Evolutionary conservation across 2,888 invertebrate species (phyloP), one percentile per base, ranked within the genome.

Genomic region (Pollenia amentaria): DNA sequence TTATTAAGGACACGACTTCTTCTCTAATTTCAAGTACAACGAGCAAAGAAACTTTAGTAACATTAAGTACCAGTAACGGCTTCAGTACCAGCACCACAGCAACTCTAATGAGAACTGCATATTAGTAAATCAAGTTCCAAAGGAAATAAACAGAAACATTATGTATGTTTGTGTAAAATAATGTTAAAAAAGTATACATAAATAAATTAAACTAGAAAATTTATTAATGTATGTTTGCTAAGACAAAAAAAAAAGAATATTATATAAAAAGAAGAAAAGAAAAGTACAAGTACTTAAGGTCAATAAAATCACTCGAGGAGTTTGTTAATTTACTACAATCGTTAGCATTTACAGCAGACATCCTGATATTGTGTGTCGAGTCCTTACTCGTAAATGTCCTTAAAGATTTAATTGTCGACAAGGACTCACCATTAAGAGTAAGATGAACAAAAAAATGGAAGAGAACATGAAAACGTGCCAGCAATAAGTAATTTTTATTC

Each of bases 381-480:
- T 80, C 42, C 29, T 84, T 70, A 40, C 73, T 18, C 60, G 57
- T 75, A 62, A 76, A 76, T 82, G 75, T 53, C 62, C 76, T 76
- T 64, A 21, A 76, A 64, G 48, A 76, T 76, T 85, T 85, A 85
- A 80, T 80, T 85, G 80, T 73, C 55, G 72, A 73, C 64, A 48
- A 44, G 72, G 72, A 77, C 29, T 6, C 16, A 18, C 46, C 48
- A 73, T 48, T 44, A 51, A 51, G 4, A 14, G 57, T 3, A n/a
- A 12, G 29, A 42, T n/a, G 16, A 42, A 55, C 10, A 53, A 21
- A 18, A 18, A 42, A 55, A 29, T 55, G 18, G 40, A n/a, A 70
- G 29, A 70, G 64, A 69, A 76, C 60, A 76, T 65, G 84, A 64
- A 75, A 76, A 85, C 84, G 84, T 85, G 80, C 84, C 80, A 69